phyloP scores from a whole-genome alignment of 2,113 vertebrate genomes.

The Struthidea cinerea region DNA sequence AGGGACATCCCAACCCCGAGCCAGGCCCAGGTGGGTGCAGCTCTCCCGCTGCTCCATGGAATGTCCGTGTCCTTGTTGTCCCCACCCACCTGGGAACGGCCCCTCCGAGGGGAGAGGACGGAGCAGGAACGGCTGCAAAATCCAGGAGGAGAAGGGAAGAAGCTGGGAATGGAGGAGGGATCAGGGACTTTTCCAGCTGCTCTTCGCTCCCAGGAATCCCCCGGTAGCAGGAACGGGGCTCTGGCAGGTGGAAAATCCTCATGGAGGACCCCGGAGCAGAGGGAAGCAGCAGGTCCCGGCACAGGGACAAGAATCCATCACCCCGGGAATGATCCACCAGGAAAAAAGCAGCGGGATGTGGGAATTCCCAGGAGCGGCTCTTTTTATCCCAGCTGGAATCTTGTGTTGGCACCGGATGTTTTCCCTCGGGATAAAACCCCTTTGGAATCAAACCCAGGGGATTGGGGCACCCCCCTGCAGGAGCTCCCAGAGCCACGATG shows the following conservation, averaged over 20 bases:
- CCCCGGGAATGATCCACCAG: background rate
- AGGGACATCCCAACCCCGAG: rapidly evolving
- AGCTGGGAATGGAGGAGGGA: background rate
- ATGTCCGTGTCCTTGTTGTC: background rate
- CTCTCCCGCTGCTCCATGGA: background rate
- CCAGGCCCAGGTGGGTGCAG: background rate
- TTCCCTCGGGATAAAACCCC: background rate
- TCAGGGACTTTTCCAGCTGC: background rate
- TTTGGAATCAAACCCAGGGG: background rate
- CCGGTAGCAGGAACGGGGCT: background rate
- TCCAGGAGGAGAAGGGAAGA: background rate
- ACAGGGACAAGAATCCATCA: background rate
- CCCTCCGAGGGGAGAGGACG: background rate
- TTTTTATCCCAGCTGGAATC: background rate
- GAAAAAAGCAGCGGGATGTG: background rate
- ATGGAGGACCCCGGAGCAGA: rapidly evolving
- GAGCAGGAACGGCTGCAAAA: background rate
- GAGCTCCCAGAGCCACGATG: background rate
- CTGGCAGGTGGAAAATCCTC: background rate
- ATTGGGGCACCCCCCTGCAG: background rate
- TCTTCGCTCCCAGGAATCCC: background rate
- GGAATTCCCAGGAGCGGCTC: background rate
- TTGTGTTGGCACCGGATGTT: background rate
- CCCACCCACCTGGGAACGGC: background rate
- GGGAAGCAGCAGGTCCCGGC: background rate